Percentiles rank a stretch among this genome's conserved stretches.
Conservation (phyloP, 1,140 invertebrate species). For the Leguminivora glycinivorella region DNA sequence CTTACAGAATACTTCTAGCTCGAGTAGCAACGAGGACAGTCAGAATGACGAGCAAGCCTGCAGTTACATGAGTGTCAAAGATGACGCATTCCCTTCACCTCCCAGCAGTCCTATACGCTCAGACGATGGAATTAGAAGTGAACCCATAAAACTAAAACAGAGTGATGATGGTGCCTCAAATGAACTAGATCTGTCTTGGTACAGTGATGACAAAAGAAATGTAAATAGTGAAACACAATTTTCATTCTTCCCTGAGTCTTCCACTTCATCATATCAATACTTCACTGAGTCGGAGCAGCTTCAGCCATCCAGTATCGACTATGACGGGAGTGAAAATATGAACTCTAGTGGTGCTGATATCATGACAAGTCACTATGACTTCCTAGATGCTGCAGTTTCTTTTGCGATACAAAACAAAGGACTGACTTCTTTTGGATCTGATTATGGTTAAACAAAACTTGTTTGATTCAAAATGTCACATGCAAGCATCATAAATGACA, state of each 20-base stretch:
- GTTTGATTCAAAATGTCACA: not conserved
- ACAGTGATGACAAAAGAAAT: conserved; percentile 45
- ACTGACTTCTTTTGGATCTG: conserved; percentile 78
- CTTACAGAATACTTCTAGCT: conserved; percentile 71
- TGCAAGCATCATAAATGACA: not conserved
- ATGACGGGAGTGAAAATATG: conserved; percentile 40
- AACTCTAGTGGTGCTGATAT: conserved; percentile 44
- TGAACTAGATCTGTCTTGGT: conserved; percentile 53
- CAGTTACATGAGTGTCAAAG: conserved; percentile 34
- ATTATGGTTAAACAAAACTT: conserved; percentile 59
- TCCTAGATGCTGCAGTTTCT: conserved; percentile 83
- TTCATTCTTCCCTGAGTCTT: conserved; percentile 51
- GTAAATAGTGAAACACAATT: conserved; percentile 41
- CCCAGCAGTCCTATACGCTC: conserved; percentile 51
- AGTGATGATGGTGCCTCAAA: conserved; percentile 32
- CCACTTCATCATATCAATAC: conserved; percentile 53
- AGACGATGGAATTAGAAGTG: conserved; percentile 47
- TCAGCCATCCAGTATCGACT: conserved; percentile 43
- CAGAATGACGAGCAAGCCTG: conserved; percentile 13
- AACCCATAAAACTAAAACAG: conserved; percentile 34
- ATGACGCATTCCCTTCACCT: conserved; percentile 43
- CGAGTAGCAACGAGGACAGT: conserved; percentile 40
- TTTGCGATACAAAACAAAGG: conserved; percentile 86
- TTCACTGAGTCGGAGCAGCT: conserved; percentile 51
- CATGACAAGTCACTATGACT: conserved; percentile 76